A percentile compares a stretch with the other conserved stretches of the same genome.
Evolutionary conservation across 2,888 invertebrate species (phyloP).

Genomic region (Heliconius ethilla): DNA sequence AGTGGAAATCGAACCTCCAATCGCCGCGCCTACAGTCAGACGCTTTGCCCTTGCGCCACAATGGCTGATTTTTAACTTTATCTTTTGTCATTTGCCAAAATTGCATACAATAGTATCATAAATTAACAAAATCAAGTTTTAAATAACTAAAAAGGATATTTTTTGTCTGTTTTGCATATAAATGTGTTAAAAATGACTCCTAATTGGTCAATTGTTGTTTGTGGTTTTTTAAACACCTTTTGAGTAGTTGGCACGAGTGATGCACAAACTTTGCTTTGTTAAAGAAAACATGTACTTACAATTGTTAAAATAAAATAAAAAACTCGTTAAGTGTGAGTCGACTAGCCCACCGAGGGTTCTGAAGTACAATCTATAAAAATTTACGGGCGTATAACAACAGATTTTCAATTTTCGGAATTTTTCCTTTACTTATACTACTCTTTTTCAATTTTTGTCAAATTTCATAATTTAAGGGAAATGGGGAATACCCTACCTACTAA

Average conservation of each 20-base stretch:
- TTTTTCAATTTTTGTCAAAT: too few relatives aligned
- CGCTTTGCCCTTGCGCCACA: background rate
- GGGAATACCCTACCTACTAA: too few relatives aligned
- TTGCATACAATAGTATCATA: conserved; percentile 12
- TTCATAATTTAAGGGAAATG: too few relatives aligned
- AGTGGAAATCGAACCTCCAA: too few relatives aligned
- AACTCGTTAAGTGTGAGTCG: background rate
- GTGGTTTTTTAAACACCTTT: conserved; percentile 21
- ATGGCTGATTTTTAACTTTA: background rate
- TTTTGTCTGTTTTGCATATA: conserved; percentile 52
- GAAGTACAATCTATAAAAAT: too few relatives aligned
- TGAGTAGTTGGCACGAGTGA: conserved; percentile 14
- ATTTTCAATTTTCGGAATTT: too few relatives aligned
- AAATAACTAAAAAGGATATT: background rate
- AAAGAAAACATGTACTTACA: background rate
- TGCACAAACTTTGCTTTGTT: background rate
- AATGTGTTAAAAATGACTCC: conserved; percentile 51
- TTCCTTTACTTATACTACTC: too few relatives aligned
- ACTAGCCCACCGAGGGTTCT: background rate
- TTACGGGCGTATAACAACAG: too few relatives aligned
- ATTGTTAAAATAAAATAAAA: background rate
- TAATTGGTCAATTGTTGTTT: conserved; percentile 56
- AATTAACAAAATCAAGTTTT: conserved; percentile 19
- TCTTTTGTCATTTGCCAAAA: conserved; percentile 5
- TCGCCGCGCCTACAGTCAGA: too few relatives aligned